These are phyloP conservation scores for Polydrusus pterygomalis DNA, from an alignment of 2,888 invertebrate genomes.

Conservation along the genomic window DNA sequence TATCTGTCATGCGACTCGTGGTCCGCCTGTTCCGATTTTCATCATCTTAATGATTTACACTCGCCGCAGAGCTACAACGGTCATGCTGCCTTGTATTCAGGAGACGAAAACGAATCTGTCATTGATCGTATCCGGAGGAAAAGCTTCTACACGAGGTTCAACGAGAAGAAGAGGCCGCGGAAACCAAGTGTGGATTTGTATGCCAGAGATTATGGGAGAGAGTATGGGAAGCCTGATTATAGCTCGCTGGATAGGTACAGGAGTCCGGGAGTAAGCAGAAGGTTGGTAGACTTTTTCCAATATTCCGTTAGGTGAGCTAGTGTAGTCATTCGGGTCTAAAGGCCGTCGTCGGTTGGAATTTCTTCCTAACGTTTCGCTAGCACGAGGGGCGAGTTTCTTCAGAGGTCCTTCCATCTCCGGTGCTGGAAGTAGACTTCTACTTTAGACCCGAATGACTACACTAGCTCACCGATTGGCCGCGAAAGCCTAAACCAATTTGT, in stretches of 20 bases:
- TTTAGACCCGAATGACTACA: too few species aligned
- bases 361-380: too few species aligned
- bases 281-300: slow-evolving; percentile 39
- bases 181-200: slow-evolving; percentile 75
- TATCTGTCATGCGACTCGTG: slow-evolving; percentile 77
- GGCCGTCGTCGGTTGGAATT: too few species aligned
- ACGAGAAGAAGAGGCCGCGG: slow-evolving; percentile 85
- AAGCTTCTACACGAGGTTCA: slow-evolving; percentile 92
- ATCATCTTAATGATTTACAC: slow-evolving; percentile 61
- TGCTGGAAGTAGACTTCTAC: too few species aligned
- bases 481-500: too few species aligned
- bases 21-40: slow-evolving; percentile 79
- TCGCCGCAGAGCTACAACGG: slow-evolving; percentile 71
- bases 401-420: too few species aligned
- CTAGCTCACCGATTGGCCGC: too few species aligned
- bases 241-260: slow-evolving; percentile 67
- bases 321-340: too few species aligned
- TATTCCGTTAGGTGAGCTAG: too few species aligned
- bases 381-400: too few species aligned
- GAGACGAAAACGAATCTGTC: slow-evolving; percentile 79
- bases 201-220: slow-evolving; percentile 50
- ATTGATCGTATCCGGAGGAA: slow-evolving; percentile 90
- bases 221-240: slow-evolving; percentile 59
- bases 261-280: slow-evolving; percentile 59
- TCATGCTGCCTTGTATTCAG: slow-evolving; percentile 65